Conservation (phyloP, 2,113 vertebrate species). For the Coptodon rendalli region DNA sequence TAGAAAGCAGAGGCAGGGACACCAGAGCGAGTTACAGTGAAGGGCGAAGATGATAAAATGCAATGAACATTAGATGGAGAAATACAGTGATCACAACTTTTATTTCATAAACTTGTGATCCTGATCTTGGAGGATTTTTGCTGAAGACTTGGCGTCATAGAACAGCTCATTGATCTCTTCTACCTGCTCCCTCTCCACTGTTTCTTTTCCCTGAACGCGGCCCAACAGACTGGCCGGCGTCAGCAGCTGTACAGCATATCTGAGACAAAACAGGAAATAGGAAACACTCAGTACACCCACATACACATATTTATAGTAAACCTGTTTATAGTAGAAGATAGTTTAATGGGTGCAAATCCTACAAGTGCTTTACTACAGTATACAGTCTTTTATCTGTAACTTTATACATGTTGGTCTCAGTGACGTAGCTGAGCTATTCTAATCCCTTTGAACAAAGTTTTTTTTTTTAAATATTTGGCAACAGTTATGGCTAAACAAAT, state of each 20-base stretch:
- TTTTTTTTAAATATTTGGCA: not conserved
- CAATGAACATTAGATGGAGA: not conserved
- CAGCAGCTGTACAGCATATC: constrained; percentile 91
- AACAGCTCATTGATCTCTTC: constrained; percentile 98
- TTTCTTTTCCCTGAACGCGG: constrained; percentile 92
- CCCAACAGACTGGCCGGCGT: constrained; percentile 91
- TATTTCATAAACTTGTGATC: constrained; percentile 98
- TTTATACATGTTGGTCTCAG: not conserved
- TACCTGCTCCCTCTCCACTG: constrained; percentile 91
- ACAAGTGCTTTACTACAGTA: not conserved
- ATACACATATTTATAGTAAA: not conserved
- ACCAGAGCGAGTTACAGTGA: not conserved
- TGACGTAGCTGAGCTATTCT: not conserved
- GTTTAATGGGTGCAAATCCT: not conserved
- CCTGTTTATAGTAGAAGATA: not conserved
- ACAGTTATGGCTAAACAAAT: not conserved
- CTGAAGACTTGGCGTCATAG: constrained; percentile 97
- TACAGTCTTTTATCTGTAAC: not conserved
- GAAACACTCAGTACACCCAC: not conserved
- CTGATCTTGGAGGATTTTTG: constrained; percentile 96
- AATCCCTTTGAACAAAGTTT: not conserved
- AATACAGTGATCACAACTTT: not conserved
- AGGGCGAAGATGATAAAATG: not conserved
- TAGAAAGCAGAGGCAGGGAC: not conserved
- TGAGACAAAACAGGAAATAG: constrained; percentile 42